Evolutionary conservation across 2,797 vertebrate species (phyloP).

Genomic region (Dromococcyx pavoninus): DNA sequence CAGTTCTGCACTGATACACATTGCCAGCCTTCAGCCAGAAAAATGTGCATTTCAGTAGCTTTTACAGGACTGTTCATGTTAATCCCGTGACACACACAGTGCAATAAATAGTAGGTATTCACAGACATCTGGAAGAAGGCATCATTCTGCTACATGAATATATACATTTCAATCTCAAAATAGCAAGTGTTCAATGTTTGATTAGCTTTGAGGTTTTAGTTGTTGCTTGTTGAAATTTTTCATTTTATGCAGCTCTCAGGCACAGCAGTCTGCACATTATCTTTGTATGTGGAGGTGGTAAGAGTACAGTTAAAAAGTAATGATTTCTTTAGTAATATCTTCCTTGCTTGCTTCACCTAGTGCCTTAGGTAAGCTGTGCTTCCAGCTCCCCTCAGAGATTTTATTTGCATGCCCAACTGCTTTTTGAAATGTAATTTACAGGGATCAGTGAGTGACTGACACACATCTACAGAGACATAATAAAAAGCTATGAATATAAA

Average conservation of each 20-base stretch:
- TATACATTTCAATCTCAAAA: background rate
- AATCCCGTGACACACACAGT: background rate
- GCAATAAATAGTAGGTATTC: background rate
- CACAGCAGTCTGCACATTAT: background rate
- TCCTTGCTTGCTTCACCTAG: background rate
- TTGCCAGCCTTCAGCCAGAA: background rate
- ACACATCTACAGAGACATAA: background rate
- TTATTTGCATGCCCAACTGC: background rate
- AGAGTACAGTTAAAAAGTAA: background rate
- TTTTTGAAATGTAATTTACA: constrained; percentile 46
- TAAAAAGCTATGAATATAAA: constrained; percentile 49
- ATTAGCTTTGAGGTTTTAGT: background rate
- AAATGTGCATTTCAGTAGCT: background rate
- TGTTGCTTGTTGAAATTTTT: background rate
- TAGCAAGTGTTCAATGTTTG: background rate
- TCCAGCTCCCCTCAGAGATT: background rate
- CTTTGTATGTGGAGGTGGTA: background rate
- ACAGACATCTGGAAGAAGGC: background rate
- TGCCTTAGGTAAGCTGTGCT: background rate
- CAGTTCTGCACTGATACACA: background rate
- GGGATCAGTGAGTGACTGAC: constrained; percentile 27
- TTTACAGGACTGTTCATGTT: background rate
- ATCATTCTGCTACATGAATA: background rate
- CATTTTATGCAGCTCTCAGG: background rate
- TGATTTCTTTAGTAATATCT: background rate